Conservation (phyloP, 37 sponge, comb jelly and placozoan species). For the Haliclona indistincta region DNA sequence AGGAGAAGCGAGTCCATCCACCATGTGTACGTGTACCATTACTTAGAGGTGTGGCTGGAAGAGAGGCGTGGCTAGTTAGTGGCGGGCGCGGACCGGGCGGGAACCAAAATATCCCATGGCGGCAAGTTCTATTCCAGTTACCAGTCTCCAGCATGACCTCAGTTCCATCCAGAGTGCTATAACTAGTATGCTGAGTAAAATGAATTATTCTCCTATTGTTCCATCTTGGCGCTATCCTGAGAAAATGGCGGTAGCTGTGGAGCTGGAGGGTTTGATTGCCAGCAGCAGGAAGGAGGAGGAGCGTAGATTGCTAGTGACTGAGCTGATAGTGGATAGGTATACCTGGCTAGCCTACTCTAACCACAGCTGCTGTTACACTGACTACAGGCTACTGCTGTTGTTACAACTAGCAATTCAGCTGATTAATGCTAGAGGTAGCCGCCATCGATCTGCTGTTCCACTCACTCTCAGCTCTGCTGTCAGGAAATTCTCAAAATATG, state of each 20-base stretch:
- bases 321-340: slow-evolving; percentile 61
- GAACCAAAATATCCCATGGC: no score
- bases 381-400: slow-evolving; percentile 36
- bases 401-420: slow-evolving; percentile 47
- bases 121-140: no score
- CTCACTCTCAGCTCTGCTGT: slow-evolving; percentile 55
- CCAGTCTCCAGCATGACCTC: slow-evolving; percentile 9
- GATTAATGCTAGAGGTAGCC: slow-evolving; percentile 15
- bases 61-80: no score
- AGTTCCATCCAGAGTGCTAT: slow-evolving; percentile 7
- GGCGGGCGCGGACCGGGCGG: no score
- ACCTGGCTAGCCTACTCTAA: not conserved
- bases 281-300: not conserved
- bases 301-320: slow-evolving; percentile 5
- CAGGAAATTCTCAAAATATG: no score
- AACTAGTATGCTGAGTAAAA: not conserved
- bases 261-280: slow-evolving; percentile 24
- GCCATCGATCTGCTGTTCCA: slow-evolving; percentile 13
- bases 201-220: not conserved
- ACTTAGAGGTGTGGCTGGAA: no score
- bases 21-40: not conserved
- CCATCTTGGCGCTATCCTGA: slow-evolving; percentile 78
- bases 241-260: slow-evolving; percentile 21
- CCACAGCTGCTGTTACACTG: no score
- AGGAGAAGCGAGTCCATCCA: not conserved